A percentile compares a stretch with the other conserved stretches of the same genome.
These are phyloP conservation scores for Fragum fragum DNA, from an alignment of 2,888 invertebrate genomes.

Conservation along the genomic window DNA sequence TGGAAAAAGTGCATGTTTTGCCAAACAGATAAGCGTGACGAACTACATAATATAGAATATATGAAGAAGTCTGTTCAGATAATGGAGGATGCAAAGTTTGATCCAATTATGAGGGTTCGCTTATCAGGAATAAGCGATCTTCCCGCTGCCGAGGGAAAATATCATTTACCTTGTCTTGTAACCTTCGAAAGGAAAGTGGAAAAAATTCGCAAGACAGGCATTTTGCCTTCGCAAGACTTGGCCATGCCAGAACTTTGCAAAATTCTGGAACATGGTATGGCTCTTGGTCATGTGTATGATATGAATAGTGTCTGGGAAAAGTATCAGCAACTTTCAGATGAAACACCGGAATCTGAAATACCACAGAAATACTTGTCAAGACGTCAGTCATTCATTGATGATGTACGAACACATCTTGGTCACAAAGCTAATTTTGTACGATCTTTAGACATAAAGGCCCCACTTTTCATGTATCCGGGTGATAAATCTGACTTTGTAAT, in stretches of 20 bases:
- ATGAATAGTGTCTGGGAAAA: background rate
- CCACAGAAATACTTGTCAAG: background rate
- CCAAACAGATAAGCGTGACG: background rate
- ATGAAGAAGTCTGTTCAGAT: background rate
- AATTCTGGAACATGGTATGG: background rate
- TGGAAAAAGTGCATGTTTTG: background rate
- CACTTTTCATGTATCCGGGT: background rate
- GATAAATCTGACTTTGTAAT: background rate
- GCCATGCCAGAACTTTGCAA: background rate
- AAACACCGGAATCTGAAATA: background rate
- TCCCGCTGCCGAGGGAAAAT: background rate
- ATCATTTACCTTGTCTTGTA: background rate
- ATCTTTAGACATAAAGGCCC: background rate
- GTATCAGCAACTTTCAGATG: background rate
- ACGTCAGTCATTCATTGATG: background rate
- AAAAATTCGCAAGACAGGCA: background rate
- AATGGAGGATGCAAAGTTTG: background rate
- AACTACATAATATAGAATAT: background rate
- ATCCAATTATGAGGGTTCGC: background rate
- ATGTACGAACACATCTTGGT: background rate
- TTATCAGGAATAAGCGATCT: background rate
- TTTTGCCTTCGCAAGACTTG: background rate
- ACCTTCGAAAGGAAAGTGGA: background rate
- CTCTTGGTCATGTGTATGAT: background rate
- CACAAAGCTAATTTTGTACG: background rate